Evolutionary conservation across 2,888 invertebrate species (phyloP).

Genomic region (Drosophila colorata): DNA sequence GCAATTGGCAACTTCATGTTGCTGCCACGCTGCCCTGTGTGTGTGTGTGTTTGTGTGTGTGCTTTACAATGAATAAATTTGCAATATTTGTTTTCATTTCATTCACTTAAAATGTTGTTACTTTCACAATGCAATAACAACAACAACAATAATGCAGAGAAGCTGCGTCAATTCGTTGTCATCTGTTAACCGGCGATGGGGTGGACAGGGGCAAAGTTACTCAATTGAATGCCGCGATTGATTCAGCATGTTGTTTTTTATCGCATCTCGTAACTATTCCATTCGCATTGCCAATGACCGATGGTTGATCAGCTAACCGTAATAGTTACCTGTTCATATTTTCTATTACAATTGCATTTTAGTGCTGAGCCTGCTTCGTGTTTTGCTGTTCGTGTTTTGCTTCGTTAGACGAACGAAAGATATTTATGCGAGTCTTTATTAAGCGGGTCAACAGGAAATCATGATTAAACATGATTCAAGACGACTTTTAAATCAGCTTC

Average conservation of each 20-base stretch:
- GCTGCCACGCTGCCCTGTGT: neutral
- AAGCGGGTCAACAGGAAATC: too few species aligned
- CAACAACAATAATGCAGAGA: neutral
- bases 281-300: slow-evolving; percentile 33
- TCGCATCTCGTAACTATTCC: slow-evolving; percentile 23
- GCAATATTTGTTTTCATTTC: slow-evolving; percentile 76
- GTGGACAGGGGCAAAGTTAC: neutral
- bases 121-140: slow-evolving; percentile 34
- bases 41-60: slow-evolving; percentile 15
- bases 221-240: slow-evolving; percentile 31
- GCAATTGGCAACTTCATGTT: slow-evolving; percentile 39
- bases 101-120: slow-evolving; percentile 74
- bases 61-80: slow-evolving; percentile 71
- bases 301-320: slow-evolving; percentile 22
- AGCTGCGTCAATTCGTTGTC: slow-evolving; percentile 18
- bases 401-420: too few species aligned
- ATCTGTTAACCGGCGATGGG: slow-evolving; percentile 1
- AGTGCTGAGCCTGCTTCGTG: neutral
- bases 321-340: slow-evolving; percentile 27
- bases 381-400: neutral
- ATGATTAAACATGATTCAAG: too few species aligned
- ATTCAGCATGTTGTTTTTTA: slow-evolving; percentile 18
- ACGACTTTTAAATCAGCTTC: too few species aligned
- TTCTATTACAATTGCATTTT: slow-evolving; percentile 5
- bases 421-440: too few species aligned